Percentiles rank a stretch among this genome's conserved stretches.
Evolutionary conservation across 2,797 vertebrate species (phyloP).

Genomic region (Rhinella marina): DNA sequence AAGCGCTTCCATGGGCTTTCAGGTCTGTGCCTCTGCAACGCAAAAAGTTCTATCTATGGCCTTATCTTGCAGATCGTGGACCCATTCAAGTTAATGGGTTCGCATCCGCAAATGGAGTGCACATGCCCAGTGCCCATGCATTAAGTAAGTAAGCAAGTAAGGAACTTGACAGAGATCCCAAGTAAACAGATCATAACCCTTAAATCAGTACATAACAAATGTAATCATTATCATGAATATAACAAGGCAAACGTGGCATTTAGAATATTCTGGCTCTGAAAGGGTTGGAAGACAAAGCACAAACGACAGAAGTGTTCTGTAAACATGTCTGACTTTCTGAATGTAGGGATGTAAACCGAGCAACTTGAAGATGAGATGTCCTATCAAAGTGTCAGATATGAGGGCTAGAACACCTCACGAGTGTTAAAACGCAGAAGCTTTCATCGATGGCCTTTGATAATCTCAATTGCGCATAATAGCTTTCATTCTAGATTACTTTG

Average conservation of each 20-base stretch:
- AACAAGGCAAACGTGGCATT: background rate
- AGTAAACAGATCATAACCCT: background rate
- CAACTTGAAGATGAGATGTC: slow-evolving; percentile 24
- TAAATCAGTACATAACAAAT: background rate
- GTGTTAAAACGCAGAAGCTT: slow-evolving; percentile 27
- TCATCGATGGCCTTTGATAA: slow-evolving; percentile 51
- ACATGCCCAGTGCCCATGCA: too few species aligned
- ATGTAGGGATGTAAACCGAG: background rate
- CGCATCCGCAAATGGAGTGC: too few species aligned
- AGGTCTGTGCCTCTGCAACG: too few species aligned
- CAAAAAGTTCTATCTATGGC: too few species aligned
- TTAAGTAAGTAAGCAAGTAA: too few species aligned
- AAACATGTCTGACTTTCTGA: slow-evolving; percentile 1
- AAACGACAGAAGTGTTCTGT: background rate
- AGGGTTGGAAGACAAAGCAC: background rate
- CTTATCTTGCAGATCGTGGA: too few species aligned
- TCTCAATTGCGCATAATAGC: slow-evolving; percentile 52
- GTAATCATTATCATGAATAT: background rate
- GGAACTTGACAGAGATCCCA: background rate
- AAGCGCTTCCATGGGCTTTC: too few species aligned
- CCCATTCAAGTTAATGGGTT: too few species aligned
- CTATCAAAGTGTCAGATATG: background rate
- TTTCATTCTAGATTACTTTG: slow-evolving; percentile 40
- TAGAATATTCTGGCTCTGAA: background rate
- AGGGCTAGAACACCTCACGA: background rate